Base-by-base conservation (phyloP, 2,888 invertebrate species). In the Brachypalpus laphriformis region DNA sequence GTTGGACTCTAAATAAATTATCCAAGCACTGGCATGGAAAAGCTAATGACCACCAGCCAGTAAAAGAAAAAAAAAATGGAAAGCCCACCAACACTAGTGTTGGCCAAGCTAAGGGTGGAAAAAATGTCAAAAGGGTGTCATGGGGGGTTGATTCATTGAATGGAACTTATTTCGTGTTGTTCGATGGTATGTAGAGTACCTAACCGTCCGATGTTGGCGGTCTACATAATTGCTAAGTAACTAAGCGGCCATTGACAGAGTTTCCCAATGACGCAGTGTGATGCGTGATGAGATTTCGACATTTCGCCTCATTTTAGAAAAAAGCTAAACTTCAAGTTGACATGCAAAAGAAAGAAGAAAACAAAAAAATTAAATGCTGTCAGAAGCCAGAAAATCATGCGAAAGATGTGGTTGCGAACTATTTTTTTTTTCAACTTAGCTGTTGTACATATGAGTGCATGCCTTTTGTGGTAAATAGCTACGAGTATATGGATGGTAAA, bases 11-110 rank as follows among this genome's bases (percentile, higher is more conserved):
- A 25, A 59, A 31, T 63, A 42, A 56, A 45, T 54, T 65, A 70
- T 42, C 31, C 70, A 22, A 71, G 65, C 45, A 18, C 40, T 45
- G 14, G 31, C 47, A 75, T 6, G 28, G 11, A 59, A 51, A 81
- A 40, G 54, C 45, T 71, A 81, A 81, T 85, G 81, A 81, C 85
- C 85, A 65, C 63, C 68, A 78, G 59, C 8, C 54, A 54, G 61
- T 28, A 51, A 31, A 63, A 63, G 75, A 28, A 74, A 61, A 51
- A 57, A n/a, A 51, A 68, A 77, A 31, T 71, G 75, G 68, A 63
- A 80, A 77, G 49, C 25, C 76, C 65, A 71, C 70, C 40, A 71
- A 18, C 28, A 40, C 45, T 42, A 37, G 45, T 51, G 61, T 51
- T 76, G 70, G 49, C 37, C 59, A 57, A 37, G 22, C 40, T 51